Evolutionary conservation across 2,797 vertebrate species (phyloP).

Genomic region (Rhynchonycteris naso): DNA sequence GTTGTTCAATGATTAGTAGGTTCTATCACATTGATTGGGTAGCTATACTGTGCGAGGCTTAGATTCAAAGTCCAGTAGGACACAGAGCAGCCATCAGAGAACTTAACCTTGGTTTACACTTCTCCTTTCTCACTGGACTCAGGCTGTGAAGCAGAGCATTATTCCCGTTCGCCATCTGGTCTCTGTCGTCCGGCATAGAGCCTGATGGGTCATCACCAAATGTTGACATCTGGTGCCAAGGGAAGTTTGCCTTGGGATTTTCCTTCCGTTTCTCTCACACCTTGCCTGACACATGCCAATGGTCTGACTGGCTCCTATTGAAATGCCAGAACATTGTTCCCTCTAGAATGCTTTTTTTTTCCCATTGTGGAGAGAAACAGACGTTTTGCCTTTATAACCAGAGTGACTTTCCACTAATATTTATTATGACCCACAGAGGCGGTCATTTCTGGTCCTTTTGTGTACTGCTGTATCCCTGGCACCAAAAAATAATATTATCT

Average conservation of each 20-base stretch:
- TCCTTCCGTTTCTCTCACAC: background rate
- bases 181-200: background rate
- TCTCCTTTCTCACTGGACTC: background rate
- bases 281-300: background rate
- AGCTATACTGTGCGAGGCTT: background rate
- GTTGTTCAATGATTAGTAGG: background rate
- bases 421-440: background rate
- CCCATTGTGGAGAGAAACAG: background rate
- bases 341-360: background rate
- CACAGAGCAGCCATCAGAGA: background rate
- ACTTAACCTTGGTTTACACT: background rate
- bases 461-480: background rate
- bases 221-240: background rate
- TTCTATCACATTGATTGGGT: background rate
- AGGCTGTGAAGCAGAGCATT: background rate
- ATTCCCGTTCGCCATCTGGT: background rate
- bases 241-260: background rate
- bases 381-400: background rate
- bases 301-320: background rate
- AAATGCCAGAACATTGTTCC: background rate
- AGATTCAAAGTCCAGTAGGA: conserved; percentile 13
- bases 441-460: background rate
- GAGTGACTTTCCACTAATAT: background rate
- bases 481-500: background rate
- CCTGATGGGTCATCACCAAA: background rate